Evolutionary conservation across 2,888 invertebrate species (phyloP).

Genomic region (Andrena haemorrhoa): DNA sequence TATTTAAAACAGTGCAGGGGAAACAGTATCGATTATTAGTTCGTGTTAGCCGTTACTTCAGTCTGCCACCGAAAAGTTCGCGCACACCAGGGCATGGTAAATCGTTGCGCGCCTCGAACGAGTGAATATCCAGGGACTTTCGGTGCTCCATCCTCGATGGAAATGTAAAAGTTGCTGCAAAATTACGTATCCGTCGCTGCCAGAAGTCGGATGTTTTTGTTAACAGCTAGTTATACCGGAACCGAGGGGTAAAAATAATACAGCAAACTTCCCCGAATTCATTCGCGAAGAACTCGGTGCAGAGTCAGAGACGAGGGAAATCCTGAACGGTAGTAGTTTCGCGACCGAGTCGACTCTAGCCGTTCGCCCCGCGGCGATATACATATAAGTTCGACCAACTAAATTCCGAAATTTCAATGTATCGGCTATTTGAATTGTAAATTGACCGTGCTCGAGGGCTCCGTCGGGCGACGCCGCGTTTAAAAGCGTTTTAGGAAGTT

Average conservation of each 20-base stretch:
- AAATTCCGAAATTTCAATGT: slow-evolving; percentile 78
- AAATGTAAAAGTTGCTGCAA: slow-evolving; percentile 5
- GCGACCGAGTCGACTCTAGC: slow-evolving; percentile 21
- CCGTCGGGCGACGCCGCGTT: slow-evolving; percentile 62
- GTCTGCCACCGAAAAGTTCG: not conserved
- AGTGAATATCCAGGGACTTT: not conserved
- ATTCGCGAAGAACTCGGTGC: not conserved
- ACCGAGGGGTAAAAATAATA: slow-evolving; percentile 33
- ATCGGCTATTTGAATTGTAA: slow-evolving; percentile 81
- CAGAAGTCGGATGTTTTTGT: slow-evolving; percentile 7
- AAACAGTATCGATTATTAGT: slow-evolving; percentile 4
- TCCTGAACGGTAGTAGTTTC: slow-evolving; percentile 10
- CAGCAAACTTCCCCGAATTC: slow-evolving; percentile 18
- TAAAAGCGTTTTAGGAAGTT: slow-evolving; percentile 72
- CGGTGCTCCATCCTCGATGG: not conserved
- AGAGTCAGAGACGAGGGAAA: not conserved
- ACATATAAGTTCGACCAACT: slow-evolving; percentile 73
- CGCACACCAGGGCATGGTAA: not conserved
- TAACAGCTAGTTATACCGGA: slow-evolving; percentile 26
- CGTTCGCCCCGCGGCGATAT: slow-evolving; percentile 45
- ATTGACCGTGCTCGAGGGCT: slow-evolving; percentile 60
- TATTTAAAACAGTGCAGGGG: not conserved
- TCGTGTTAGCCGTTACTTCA: not conserved
- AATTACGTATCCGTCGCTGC: slow-evolving; percentile 10
- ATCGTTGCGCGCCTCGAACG: not conserved